Percentiles rank a stretch among this genome's conserved stretches.
phyloP scores from a whole-genome alignment of 2,797 vertebrate species.

The Simalia tracyae region DNA sequence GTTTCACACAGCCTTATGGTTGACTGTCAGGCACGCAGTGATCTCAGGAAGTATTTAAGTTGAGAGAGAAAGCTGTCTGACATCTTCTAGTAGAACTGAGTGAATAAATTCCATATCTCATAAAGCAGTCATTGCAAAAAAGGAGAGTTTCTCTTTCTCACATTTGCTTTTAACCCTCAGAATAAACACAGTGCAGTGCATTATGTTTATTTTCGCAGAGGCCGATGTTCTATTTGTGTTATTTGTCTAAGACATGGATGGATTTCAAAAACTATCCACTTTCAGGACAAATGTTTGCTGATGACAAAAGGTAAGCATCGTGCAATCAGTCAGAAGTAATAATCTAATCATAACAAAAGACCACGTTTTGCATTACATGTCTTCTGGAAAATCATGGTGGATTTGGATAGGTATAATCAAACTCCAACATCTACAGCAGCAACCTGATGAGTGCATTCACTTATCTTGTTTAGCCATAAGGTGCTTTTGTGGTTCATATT shows the following conservation, averaged over 20 bases:
- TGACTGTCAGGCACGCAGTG: neutral
- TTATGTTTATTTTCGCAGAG: neutral
- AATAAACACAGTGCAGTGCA: neutral
- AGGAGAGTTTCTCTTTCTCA: neutral
- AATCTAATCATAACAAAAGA: too few species aligned
- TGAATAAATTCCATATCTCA: neutral
- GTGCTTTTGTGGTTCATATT: too few species aligned
- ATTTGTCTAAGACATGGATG: neutral
- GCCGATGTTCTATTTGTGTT: neutral
- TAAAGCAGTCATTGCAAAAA: neutral
- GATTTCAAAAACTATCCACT: neutral
- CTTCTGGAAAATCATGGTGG: too few species aligned
- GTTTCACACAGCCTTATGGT: too few species aligned
- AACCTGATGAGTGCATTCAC: too few species aligned
- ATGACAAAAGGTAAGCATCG: too few species aligned
- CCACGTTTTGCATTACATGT: too few species aligned
- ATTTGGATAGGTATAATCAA: too few species aligned
- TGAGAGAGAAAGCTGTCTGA: neutral
- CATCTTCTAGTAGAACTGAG: neutral
- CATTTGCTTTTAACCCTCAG: slow-evolving; percentile 8
- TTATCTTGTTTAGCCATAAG: too few species aligned
- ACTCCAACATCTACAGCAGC: too few species aligned
- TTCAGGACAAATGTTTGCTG: neutral
- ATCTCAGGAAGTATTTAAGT: neutral
- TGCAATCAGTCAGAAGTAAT: too few species aligned